These are phyloP conservation scores for Lithophane socia DNA, from an alignment of 2,888 invertebrate species.

Conservation along the genomic window DNA sequence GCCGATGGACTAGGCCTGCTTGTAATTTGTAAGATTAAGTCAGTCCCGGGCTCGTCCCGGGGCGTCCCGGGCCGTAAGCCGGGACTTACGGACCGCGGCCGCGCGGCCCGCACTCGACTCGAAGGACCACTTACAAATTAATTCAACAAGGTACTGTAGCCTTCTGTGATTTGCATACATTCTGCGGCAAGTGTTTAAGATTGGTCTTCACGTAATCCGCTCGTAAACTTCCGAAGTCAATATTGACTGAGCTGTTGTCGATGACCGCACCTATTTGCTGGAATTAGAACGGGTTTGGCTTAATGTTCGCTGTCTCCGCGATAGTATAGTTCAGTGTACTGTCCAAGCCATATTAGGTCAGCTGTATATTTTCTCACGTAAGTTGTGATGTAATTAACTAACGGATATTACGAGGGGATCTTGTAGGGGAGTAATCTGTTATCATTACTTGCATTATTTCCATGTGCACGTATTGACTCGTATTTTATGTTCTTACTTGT, in stretches of 20 bases:
- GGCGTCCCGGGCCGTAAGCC: conserved; percentile 63
- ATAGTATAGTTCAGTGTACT: not conserved
- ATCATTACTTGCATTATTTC: conserved; percentile 52
- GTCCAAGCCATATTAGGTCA: conserved; percentile 14
- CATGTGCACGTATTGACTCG: not conserved
- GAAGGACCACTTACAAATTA: conserved; percentile 71
- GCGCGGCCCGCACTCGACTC: conserved; percentile 57
- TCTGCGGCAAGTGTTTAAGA: conserved; percentile 62
- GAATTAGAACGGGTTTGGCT: conserved; percentile 19
- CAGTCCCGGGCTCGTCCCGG: conserved; percentile 44
- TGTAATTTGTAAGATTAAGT: conserved; percentile 74
- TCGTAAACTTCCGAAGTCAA: conserved; percentile 57
- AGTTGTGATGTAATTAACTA: conserved; percentile 47
- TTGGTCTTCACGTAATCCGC: conserved; percentile 60
- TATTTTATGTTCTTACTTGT: not conserved
- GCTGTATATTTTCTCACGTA: conserved; percentile 34
- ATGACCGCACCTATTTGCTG: conserved; percentile 43
- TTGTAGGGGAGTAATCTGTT: conserved; percentile 16
- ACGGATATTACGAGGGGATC: conserved; percentile 1
- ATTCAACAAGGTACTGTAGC: conserved; percentile 69
- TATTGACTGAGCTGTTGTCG: conserved; percentile 54
- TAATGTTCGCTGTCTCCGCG: not conserved
- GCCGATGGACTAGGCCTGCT: conserved; percentile 66
- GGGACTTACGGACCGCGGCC: conserved; percentile 60
- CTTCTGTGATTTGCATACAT: conserved; percentile 71